Percentiles rank a stretch among this genome's conserved stretches.
These are phyloP conservation scores for Dicentrarchus labrax DNA, from an alignment of 2,113 vertebrate species.

Conservation along the genomic window DNA sequence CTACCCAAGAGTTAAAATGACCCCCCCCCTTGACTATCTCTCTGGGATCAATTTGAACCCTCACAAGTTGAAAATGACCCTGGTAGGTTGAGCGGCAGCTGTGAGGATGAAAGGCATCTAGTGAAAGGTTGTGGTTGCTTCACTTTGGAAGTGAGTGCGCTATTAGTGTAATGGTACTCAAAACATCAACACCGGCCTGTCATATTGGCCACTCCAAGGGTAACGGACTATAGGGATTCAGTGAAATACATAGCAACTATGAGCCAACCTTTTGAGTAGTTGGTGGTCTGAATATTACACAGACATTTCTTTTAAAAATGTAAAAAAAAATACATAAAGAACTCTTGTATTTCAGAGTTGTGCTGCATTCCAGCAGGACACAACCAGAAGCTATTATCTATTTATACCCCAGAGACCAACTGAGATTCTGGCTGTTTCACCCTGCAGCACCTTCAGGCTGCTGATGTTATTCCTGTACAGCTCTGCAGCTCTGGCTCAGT, in stretches of 20 bases:
- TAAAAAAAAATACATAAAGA: not conserved
- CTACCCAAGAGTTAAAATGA: constrained; percentile 53
- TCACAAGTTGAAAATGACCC: constrained; percentile 66
- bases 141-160: constrained; percentile 48
- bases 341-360: constrained; percentile 29
- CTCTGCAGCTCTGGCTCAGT: constrained; percentile 51
- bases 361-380: constrained; percentile 26
- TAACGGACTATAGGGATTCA: constrained; percentile 13
- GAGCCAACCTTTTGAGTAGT: not conserved
- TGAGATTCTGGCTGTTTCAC: constrained; percentile 55
- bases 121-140: constrained; percentile 58
- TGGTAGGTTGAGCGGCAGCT: constrained; percentile 61
- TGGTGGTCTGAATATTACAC: not conserved
- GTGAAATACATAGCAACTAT: not conserved
- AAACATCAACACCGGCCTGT: constrained; percentile 48
- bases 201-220: constrained; percentile 29
- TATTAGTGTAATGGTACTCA: constrained; percentile 66
- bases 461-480: constrained; percentile 63
- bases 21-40: constrained; percentile 32
- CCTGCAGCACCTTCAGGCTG: constrained; percentile 59
- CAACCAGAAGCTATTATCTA: constrained; percentile 47
- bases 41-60: constrained; percentile 63
- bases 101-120: constrained; percentile 64
- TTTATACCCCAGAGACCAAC: constrained; percentile 61
- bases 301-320: not conserved